phyloP scores from a whole-genome alignment of 2,888 invertebrate species.

The Pyrrhosoma nymphula region DNA sequence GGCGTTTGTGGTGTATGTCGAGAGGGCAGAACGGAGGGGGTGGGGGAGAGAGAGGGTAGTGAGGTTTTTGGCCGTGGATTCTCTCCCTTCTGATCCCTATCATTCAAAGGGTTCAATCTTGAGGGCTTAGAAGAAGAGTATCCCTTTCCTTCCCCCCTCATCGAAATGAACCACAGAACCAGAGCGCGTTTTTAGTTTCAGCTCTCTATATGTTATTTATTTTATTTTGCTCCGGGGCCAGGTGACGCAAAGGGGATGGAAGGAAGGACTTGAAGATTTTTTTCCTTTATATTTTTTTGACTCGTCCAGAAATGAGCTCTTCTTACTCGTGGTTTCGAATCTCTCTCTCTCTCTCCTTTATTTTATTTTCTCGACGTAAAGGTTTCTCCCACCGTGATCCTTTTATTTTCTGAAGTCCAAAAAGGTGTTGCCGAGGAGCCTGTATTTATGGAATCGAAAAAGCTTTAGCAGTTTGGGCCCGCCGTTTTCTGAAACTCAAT shows the following conservation, averaged over 20 bases:
- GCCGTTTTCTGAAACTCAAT: background rate
- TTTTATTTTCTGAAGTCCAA: background rate
- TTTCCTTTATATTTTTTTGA: background rate
- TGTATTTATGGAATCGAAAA: conserved; percentile 2
- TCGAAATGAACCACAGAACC: background rate
- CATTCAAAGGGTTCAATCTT: conserved; percentile 9
- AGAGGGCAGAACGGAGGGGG: no score
- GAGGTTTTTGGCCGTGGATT: background rate
- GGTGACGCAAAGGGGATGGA: background rate
- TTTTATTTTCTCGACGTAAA: background rate
- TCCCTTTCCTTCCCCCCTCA: background rate
- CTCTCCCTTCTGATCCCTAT: background rate
- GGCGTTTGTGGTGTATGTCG: background rate
- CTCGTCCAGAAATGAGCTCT: background rate
- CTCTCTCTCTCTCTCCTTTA: background rate
- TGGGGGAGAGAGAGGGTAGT: background rate
- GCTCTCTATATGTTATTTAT: background rate
- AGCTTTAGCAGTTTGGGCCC: background rate
- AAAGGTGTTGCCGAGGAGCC: background rate
- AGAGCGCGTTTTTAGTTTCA: background rate
- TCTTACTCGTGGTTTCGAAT: background rate
- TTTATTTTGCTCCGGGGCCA: background rate
- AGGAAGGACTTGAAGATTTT: background rate
- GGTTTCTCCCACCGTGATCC: background rate
- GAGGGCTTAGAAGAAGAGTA: background rate